These are phyloP conservation scores for Pseudococcus jackbeardsleyi DNA, from an alignment of 2,888 invertebrate genomes.

Conservation along the genomic window DNA sequence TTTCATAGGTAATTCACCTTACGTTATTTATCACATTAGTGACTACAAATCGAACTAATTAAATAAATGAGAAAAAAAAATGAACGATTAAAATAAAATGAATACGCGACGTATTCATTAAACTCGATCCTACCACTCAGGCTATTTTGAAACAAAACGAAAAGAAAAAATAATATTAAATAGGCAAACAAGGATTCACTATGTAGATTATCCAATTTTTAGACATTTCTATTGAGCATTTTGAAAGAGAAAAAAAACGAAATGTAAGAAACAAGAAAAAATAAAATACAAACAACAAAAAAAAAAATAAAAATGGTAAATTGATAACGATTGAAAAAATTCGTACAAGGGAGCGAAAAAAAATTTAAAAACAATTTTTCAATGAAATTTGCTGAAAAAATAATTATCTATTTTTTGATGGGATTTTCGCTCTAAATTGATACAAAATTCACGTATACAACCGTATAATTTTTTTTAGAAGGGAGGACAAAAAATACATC, in stretches of 20 bases:
- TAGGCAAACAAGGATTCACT: neutral
- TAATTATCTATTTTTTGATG: too few species aligned
- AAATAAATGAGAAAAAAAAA: neutral
- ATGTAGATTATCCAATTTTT: neutral
- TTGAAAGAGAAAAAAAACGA: neutral
- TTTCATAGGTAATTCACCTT: neutral
- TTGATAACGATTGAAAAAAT: constrained; percentile 9
- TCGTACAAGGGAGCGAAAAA: neutral
- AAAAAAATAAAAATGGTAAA: constrained; percentile 34
- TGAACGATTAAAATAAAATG: neutral
- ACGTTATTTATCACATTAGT: neutral
- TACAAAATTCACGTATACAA: neutral
- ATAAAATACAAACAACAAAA: neutral
- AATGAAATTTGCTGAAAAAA: too few species aligned
- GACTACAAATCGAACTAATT: neutral
- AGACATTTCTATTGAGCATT: neutral
- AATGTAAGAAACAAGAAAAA: constrained; percentile 20
- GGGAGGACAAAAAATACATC: neutral
- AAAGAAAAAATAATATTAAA: neutral
- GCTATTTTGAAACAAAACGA: neutral
- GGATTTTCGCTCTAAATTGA: neutral
- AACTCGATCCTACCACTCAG: neutral
- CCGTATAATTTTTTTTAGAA: neutral
- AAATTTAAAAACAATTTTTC: neutral
- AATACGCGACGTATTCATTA: neutral